These are phyloP conservation scores for Rhagoletis zephyria DNA, from an alignment of 1,140 invertebrate genomes.

Conservation along the genomic window DNA sequence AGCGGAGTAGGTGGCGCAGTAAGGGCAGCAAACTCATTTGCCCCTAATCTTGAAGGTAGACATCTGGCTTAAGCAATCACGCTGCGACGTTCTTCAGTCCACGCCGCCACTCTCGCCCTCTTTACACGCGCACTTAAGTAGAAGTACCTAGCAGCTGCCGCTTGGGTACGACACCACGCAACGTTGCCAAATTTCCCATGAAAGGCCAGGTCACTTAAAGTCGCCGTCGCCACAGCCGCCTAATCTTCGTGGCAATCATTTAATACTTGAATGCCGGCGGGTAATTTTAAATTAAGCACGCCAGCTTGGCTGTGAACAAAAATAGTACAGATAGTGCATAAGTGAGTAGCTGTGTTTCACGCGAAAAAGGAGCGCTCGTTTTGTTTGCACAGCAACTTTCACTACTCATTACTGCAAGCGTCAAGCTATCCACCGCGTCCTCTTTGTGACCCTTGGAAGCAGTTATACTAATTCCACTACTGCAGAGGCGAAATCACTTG, in stretches of 20 bases:
- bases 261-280: slow-evolving; percentile 7
- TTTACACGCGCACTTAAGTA: too few species aligned
- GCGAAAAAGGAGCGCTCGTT: background rate
- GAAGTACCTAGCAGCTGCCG: background rate
- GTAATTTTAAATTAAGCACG: background rate
- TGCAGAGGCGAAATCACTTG: background rate
- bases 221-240: background rate
- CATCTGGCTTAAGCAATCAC: too few species aligned
- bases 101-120: too few species aligned
- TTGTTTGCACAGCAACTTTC: background rate
- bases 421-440: background rate
- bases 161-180: background rate
- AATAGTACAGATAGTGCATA: background rate
- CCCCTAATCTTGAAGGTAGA: background rate
- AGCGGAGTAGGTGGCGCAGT: background rate
- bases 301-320: background rate
- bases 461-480: background rate
- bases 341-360: background rate
- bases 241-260: slow-evolving; percentile 23
- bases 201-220: background rate
- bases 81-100: too few species aligned
- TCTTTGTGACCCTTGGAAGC: background rate
- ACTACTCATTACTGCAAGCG: background rate
- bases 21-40: background rate
- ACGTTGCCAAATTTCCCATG: background rate